A percentile compares a stretch with the other conserved stretches of the same genome.
Evolutionary conservation across 2,113 vertebrate genomes (phyloP).

Genomic region (Apaloderma vittatum): DNA sequence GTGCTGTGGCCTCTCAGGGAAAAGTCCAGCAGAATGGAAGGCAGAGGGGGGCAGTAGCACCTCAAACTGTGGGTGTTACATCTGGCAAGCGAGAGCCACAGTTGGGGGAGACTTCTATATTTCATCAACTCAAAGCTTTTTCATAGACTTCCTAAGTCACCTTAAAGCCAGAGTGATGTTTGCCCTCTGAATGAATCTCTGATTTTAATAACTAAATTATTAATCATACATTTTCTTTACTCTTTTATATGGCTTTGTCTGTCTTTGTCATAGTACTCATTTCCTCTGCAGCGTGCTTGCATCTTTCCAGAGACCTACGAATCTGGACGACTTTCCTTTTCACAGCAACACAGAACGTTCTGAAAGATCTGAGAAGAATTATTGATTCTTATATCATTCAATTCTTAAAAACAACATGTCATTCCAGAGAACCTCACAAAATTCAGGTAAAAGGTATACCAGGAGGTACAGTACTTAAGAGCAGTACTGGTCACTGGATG

Average conservation of each 20-base stretch:
- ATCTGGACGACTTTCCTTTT: background rate
- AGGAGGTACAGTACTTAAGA: background rate
- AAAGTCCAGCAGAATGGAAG: background rate
- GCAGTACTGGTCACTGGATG: background rate
- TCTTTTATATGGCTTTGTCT: background rate
- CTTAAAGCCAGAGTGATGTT: background rate
- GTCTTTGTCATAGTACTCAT: background rate
- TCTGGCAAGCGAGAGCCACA: background rate
- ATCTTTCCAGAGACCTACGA: background rate
- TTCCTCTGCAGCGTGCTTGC: background rate
- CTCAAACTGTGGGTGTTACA: background rate
- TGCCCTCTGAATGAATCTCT: background rate
- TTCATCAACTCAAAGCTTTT: background rate
- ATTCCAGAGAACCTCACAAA: background rate
- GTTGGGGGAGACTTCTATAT: background rate
- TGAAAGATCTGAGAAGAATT: background rate
- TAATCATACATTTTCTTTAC: background rate
- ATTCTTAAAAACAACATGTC: background rate
- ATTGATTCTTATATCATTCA: background rate
- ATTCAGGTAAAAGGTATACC: background rate
- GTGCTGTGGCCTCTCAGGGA: background rate
- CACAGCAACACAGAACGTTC: background rate
- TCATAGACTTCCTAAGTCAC: fast-evolving
- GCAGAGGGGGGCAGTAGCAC: constrained; percentile 37
- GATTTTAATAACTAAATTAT: background rate